These are phyloP conservation scores for Macropis europaea DNA, from an alignment of 2,888 invertebrate genomes.

Conservation along the genomic window DNA sequence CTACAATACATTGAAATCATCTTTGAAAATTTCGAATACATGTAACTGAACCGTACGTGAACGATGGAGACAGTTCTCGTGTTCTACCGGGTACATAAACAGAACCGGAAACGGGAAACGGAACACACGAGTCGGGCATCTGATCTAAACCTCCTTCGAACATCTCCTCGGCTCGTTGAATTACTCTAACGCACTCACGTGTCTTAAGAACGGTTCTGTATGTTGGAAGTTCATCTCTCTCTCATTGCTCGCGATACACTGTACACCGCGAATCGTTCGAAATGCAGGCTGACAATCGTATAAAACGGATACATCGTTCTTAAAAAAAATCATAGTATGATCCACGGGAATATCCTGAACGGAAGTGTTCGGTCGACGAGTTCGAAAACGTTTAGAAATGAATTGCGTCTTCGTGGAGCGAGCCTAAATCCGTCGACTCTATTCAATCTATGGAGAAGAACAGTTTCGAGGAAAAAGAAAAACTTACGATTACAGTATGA, in stretches of 20 bases:
- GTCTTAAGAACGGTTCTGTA: no score
- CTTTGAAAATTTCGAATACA: conserved; percentile 27
- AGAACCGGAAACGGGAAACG: no score
- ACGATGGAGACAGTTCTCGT: no score
- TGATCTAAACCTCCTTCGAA: no score
- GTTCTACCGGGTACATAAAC: no score
- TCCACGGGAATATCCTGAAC: conserved; percentile 5
- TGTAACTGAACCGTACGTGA: conserved; percentile 21
- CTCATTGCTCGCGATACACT: background rate
- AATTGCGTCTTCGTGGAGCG: no score
- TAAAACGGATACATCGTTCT: conserved; percentile 18
- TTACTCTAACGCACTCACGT: no score
- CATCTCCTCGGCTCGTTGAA: no score
- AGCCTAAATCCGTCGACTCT: no score
- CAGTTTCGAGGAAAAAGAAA: no score
- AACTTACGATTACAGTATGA: conserved; percentile 51
- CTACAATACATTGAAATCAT: conserved; percentile 45
- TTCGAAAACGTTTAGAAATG: no score
- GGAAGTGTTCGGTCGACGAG: conserved; percentile 15
- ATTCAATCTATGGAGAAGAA: conserved; percentile 23
- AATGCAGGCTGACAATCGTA: conserved; percentile 17
- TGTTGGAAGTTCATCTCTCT: background rate
- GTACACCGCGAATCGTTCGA: background rate
- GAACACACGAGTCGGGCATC: no score
- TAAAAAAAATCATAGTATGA: conserved; percentile 27